phyloP scores from a whole-genome alignment of 2,113 vertebrate genomes.

The Cranoglanis bouderius region DNA sequence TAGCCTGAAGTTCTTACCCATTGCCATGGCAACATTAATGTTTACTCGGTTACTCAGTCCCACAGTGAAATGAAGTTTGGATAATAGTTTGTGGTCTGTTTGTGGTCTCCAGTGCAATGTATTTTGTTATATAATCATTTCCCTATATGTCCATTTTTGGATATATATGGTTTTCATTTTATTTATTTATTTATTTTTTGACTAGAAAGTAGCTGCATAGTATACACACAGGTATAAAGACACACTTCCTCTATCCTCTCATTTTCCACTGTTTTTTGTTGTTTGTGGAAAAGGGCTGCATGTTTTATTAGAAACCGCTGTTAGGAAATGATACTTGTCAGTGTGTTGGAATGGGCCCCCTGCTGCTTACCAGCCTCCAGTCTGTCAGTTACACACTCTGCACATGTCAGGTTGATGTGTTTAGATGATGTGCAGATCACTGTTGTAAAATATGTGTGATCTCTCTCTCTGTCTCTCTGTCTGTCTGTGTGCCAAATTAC shows the following conservation, averaged over 20 bases:
- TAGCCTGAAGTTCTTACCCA: background rate
- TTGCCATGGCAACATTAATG: background rate
- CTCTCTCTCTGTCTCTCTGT: background rate
- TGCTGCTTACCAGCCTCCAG: background rate
- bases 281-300: constrained; percentile 32
- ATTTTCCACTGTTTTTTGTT: constrained; percentile 19
- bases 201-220: background rate
- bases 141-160: background rate
- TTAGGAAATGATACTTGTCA: constrained; percentile 35
- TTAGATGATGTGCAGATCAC: constrained; percentile 8
- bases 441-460: background rate
- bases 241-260: background rate
- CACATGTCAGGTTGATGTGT: background rate
- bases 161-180: too few relatives aligned
- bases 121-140: background rate
- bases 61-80: background rate
- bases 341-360: constrained; percentile 23
- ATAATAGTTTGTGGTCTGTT: background rate
- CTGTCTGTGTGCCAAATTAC: background rate
- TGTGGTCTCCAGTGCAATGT: background rate
- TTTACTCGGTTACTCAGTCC: constrained; percentile 8
- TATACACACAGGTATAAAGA: background rate
- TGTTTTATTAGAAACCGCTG: constrained; percentile 3
- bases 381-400: background rate
- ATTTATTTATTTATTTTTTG: background rate